Percentiles rank a stretch among this genome's conserved stretches.
Conservation (phyloP, 1,140 invertebrate species). For the Triops longicaudatus region DNA sequence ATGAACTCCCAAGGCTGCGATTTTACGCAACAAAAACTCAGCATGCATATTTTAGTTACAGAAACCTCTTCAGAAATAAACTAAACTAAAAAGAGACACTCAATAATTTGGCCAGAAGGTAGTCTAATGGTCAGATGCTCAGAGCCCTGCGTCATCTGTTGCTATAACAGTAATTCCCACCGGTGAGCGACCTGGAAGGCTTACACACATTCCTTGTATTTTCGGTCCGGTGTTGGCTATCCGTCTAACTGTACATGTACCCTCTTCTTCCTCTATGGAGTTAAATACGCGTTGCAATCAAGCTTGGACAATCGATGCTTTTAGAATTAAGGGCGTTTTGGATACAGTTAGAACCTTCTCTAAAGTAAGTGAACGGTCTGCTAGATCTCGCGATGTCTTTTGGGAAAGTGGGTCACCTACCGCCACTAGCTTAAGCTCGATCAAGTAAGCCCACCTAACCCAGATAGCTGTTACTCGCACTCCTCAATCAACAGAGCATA, state of each 20-base stretch:
- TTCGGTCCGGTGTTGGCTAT: not conserved
- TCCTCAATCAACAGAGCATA: not conserved
- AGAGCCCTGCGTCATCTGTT: not conserved
- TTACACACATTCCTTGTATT: not conserved
- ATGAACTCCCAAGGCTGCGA: no score
- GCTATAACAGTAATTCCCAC: slow-evolving; percentile 5
- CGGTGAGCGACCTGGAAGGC: not conserved
- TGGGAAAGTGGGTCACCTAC: slow-evolving; percentile 1
- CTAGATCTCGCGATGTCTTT: not conserved
- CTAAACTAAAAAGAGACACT: not conserved
- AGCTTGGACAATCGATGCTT: not conserved
- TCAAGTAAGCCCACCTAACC: slow-evolving; percentile 1
- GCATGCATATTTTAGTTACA: not conserved
- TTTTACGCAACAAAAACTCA: no score
- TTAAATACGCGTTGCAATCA: no score
- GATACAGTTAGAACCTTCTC: not conserved
- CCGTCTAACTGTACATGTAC: no score
- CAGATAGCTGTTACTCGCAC: not conserved
- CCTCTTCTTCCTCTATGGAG: no score
- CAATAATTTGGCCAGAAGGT: not conserved
- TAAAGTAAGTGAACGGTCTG: not conserved
- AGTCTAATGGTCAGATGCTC: not conserved
- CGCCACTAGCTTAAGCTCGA: slow-evolving; percentile 8
- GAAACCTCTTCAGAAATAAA: not conserved
- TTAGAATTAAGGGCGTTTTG: not conserved